These are phyloP conservation scores for Otus scops DNA, from an alignment of 2,797 vertebrate species.

Conservation along the genomic window DNA sequence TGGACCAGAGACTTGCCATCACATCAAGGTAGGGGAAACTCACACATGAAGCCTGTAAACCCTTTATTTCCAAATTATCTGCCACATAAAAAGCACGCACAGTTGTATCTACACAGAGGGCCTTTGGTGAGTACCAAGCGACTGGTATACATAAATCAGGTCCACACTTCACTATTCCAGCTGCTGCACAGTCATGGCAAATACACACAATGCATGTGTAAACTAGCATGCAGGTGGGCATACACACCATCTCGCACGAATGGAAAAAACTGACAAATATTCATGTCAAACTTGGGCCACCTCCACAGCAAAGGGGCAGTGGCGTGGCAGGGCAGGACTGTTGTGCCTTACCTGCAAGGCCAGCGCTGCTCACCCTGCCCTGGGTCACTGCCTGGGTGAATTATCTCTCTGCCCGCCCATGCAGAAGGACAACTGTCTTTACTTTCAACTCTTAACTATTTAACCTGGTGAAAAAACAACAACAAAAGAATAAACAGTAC, in stretches of 20 bases:
- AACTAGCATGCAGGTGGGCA: fast-evolving
- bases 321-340: background rate
- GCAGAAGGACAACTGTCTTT: background rate
- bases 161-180: background rate
- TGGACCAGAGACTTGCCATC: background rate
- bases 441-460: background rate
- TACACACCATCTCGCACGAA: fast-evolving
- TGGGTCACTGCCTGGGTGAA: background rate
- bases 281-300: fast-evolving
- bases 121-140: background rate
- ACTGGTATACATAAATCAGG: fast-evolving
- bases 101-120: fast-evolving
- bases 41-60: fast-evolving
- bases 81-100: background rate
- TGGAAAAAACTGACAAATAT: background rate
- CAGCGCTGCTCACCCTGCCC: background rate
- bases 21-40: background rate
- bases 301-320: background rate
- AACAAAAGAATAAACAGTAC: background rate
- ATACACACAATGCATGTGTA: fast-evolving
- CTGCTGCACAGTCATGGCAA: background rate
- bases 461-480: background rate
- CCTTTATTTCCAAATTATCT: background rate
- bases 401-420: background rate
- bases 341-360: background rate